These are phyloP conservation scores for Drosophila neutralis DNA, from an alignment of 2,888 invertebrate species.

Conservation along the genomic window DNA sequence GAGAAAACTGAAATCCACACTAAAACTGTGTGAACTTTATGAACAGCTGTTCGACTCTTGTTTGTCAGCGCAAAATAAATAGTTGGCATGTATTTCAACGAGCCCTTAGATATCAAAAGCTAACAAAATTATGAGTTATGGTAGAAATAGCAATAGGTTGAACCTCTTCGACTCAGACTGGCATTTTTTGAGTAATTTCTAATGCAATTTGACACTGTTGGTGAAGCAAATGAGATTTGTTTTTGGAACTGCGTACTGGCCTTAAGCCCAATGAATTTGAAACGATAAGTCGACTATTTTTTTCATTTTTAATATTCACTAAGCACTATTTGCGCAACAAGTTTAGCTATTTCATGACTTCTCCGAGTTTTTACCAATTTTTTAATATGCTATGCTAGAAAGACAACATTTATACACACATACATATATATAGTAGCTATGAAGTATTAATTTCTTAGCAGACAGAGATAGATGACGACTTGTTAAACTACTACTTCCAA, in stretches of 20 bases:
- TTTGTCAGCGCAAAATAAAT: background rate
- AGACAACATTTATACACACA: background rate
- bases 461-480: background rate
- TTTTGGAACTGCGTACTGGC: background rate
- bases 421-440: constrained; percentile 3
- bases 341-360: background rate
- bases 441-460: background rate
- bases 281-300: constrained; percentile 1
- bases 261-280: background rate
- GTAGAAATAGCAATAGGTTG: background rate
- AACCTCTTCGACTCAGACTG: background rate
- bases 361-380: background rate
- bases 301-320: background rate
- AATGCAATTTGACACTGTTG: background rate
- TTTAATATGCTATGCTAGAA: background rate
- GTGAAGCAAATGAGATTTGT: background rate
- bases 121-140: background rate
- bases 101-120: background rate
- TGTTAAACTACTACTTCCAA: constrained; percentile 89
- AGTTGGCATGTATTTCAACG: background rate
- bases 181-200: background rate
- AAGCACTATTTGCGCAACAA: background rate
- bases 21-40: background rate
- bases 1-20: background rate
- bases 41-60: background rate